Base-by-base conservation (phyloP, 2,797 vertebrate species). In the Cirrhinus molitorella region DNA sequence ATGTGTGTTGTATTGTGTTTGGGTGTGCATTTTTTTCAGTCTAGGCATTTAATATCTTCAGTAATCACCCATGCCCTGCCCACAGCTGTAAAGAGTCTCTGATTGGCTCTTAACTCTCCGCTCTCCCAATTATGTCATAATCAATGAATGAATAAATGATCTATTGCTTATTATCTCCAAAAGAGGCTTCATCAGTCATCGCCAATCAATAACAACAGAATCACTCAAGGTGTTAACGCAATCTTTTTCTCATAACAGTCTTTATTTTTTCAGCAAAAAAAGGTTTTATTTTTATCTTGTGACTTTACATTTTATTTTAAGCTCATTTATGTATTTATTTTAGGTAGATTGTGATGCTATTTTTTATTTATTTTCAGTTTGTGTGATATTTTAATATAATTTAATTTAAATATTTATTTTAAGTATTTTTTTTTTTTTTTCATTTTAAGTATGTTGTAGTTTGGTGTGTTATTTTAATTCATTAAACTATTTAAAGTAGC, bases 91-190 rank as follows among this genome's bases (percentile, higher is more conserved):
- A 85, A 68, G n/a, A 68, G 5, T 25, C 78, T 86, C 45, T 83
- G 85, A 88, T 88, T 84, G 79, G 85, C 70, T 84, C 19, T 28
- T 49, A 49, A 10, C 13, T 59, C 23, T 65, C 16, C 16, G 57
- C 47, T 66, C 28, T 59, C 9, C 83, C 57, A 79, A 28, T 80
- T 43, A 68, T 67, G 78, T 40, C 17, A 1, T 61, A 75, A 79
- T 82, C 65, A 85, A 86, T 82, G 16, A 40, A 61, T 4, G 40
- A 70, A 84, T 71, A 71, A 73, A 67, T 74, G 47, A 73, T 55
- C 73, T 21, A 74, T 65, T 45, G 17, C 70, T 72, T 71, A 73
- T 83, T 67, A 79, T 80, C 77, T 49, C 53, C 76, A 47, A 63
- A 43, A 75, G 28, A 43, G 55, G 45, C 28, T 63, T 16, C 57